Evolutionary conservation across 2,113 vertebrate genomes (phyloP).

Genomic region (Otis tarda): DNA sequence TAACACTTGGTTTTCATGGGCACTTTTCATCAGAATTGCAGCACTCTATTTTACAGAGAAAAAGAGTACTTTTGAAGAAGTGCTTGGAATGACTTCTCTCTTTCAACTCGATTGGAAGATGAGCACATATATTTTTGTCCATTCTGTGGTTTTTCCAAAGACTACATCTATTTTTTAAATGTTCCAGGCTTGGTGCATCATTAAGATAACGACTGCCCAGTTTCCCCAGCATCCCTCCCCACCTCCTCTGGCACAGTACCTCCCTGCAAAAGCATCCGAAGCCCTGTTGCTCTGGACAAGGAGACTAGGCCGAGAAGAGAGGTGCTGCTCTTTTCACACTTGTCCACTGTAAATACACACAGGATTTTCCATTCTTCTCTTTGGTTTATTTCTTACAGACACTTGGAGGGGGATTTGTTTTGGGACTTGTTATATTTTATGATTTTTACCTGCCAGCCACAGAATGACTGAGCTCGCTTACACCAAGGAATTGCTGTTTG

Average conservation of each 20-base stretch:
- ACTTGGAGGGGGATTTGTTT: not conserved
- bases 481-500: not conserved
- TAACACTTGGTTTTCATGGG: not conserved
- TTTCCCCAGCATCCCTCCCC: not conserved
- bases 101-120: not conserved
- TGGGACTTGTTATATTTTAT: not conserved
- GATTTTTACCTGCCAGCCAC: not conserved
- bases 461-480: not conserved
- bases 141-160: not conserved
- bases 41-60: not conserved
- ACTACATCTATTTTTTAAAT: not conserved
- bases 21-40: not conserved
- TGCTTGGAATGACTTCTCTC: not conserved
- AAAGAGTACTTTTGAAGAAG: not conserved
- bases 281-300: not conserved
- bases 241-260: not conserved
- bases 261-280: not conserved
- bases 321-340: not conserved
- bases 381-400: not conserved
- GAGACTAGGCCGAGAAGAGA: not conserved
- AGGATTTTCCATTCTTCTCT: not conserved
- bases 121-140: not conserved
- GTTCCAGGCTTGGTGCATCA: not conserved
- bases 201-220: not conserved
- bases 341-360: not conserved